Evolutionary conservation across 2,113 vertebrate species (phyloP), one percentile per base, ranked within the genome.

Genomic region (Ictidomys tridecemlineatus): DNA sequence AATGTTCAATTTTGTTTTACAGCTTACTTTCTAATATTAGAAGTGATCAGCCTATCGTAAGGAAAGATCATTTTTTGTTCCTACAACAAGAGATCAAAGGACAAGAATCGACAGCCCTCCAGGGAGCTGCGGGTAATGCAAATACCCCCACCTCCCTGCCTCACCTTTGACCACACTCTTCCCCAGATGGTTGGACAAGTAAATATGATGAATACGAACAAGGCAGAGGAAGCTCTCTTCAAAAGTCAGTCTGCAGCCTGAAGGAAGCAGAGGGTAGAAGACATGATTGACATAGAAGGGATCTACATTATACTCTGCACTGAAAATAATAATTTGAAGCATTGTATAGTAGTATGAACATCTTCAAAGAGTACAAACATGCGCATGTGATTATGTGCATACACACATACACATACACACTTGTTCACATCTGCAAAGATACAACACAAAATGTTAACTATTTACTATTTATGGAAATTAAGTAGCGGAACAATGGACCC

Each of bases 1-100:
- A 61, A 82, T 84, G 84, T 58, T 30, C 79, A 30, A 89, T 17
- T 83, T 93, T 94, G 39, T 39, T 96, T 93, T 91, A 89, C 65
- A 96, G n/a, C 63, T 89, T 80, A 37, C 42, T 69, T 37, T 73
- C 61, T 82, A 72, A 90, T 85, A 80, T 93, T 87, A 89, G 70
- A n/a, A 24, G 20, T 78, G 51, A 77, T 87, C 32, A n/a, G 24
- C 8, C 48, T 70, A 45, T 85, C n/a, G 2, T 1, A 22, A 83
- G 28, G n/a, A 91, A 91, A 92, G 73, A 78, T 51, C 5, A 51
- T 61, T 89, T 79, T 92, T 28, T 9, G 45, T n/a, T 92, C 42
- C 45, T 9, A 85, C 34, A 87, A 85, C 11, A 0, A 65, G 22
- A 28, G 32, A 56, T 82, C 84, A 93, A 93, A 90, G 48, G 48